Evolutionary conservation across 2,113 vertebrate species (phyloP), one percentile per base, ranked within the genome.

Genomic region (Perca flavescens): DNA sequence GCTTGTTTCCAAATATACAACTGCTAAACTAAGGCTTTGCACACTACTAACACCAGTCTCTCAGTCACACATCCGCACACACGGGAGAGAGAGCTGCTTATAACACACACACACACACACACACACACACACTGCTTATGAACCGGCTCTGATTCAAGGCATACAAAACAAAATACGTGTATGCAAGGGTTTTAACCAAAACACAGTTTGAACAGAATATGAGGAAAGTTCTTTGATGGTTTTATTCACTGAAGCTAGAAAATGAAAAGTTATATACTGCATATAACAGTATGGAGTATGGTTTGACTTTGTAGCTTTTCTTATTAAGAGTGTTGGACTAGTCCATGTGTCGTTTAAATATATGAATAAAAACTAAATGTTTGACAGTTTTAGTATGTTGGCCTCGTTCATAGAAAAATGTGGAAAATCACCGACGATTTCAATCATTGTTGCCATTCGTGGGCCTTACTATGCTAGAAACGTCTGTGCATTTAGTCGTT

Each of bases 141-240:
- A 74, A 77, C 71, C 77, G 84, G 91, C 86, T 94, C 92, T 92
- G 93, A 94, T 94, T 95, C 93, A 94, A 86, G 78, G 74, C 63
- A 67, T 6, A 43, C 64, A 40, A 50, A 64, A 73, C 3, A 28
- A 64, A 74, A 73, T 34, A 5, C 14, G 5, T 54, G 49, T 19
- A 6, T 40, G 1, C 40, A 50, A 57, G 13, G 46, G 34, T 40
- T 49, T 70, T 21, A 9, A 78, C 2, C 22, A 6, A 43, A 4
- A 43, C 54, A 11, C 3, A 17, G 10, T 21, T 31, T 62, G 9
- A 52, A 22, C 0, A 3, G 2, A 79, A 43, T n/a, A 31, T 21
- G 2, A 40, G 14, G 5, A 19, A n/a, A 31, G 40, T 3, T 47
- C 2, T 28, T 1, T 12, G 31, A 52, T 62, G 19, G 10, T 5